Percentiles rank a stretch among this genome's conserved stretches.
Evolutionary conservation across 1,140 invertebrate species (phyloP).

Genomic region (Trichomalopsis sarcophagae): DNA sequence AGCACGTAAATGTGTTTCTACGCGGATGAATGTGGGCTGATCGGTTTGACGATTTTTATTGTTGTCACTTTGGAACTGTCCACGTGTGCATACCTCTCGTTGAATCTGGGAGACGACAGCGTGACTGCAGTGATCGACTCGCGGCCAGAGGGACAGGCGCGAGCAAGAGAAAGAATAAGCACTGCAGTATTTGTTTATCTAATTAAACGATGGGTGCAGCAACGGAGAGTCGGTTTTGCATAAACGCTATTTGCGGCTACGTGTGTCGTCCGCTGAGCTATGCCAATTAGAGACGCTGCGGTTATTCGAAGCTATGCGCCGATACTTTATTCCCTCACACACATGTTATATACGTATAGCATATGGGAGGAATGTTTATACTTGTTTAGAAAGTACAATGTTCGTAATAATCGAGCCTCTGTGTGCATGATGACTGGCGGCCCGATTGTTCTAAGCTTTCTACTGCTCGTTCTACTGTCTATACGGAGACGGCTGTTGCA

Average conservation of each 20-base stretch:
- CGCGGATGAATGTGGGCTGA: not conserved
- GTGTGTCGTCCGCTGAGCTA: not conserved
- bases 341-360: too few relatives aligned
- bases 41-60: not conserved
- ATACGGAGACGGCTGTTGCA: not conserved
- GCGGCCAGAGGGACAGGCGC: not conserved
- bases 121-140: not conserved
- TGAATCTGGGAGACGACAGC: not conserved
- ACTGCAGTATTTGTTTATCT: conserved; percentile 3
- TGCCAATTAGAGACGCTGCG: conserved; percentile 14
- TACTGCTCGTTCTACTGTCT: not conserved
- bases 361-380: not conserved
- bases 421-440: not conserved
- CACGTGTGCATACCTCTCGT: too few relatives aligned
- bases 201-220: conserved; percentile 2
- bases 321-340: not conserved
- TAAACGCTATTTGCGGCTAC: not conserved
- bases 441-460: not conserved
- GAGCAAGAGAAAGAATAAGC: not conserved
- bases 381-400: conserved; percentile 14
- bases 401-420: not conserved
- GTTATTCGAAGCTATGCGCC: not conserved
- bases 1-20: not conserved
- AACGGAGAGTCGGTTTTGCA: not conserved
- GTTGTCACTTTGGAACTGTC: not conserved